Conservation (phyloP, 2,113 vertebrate genomes). For the Lepus europaeus region DNA sequence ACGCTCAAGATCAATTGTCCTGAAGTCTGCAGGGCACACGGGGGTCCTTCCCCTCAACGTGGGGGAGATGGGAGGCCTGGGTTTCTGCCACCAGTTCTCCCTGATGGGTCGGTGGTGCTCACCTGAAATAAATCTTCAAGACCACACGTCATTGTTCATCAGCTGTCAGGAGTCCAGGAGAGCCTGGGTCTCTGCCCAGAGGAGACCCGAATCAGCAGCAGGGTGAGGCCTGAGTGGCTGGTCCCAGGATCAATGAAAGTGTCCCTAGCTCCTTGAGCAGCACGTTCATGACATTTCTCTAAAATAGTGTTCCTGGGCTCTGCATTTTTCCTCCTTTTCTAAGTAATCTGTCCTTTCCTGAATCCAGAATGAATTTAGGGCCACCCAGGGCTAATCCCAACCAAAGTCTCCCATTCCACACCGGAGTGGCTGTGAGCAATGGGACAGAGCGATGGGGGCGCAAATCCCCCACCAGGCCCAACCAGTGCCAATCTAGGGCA, state of each 20-base stretch:
- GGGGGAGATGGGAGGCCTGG: accelerated
- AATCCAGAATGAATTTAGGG: background rate
- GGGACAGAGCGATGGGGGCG: background rate
- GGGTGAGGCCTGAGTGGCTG: accelerated
- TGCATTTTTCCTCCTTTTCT: accelerated
- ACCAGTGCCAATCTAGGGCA: no score
- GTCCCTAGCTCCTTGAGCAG: background rate
- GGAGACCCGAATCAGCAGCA: background rate
- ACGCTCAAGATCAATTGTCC: background rate
- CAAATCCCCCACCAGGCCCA: no score
- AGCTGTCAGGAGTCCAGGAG: accelerated
- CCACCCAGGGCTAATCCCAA: no score
- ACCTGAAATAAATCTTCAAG: background rate
- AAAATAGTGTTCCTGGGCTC: background rate
- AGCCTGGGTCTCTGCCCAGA: background rate
- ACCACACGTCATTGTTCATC: background rate
- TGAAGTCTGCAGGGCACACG: accelerated
- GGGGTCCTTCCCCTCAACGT: accelerated
- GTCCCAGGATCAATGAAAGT: no score
- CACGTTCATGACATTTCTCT: background rate
- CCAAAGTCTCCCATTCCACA: accelerated
- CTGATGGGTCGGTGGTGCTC: accelerated
- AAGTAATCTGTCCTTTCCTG: background rate
- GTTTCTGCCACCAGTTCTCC: background rate
- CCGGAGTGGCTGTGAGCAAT: background rate